A percentile compares a stretch with the other conserved stretches of the same genome.
phyloP scores from a whole-genome alignment of 2,888 invertebrate genomes.

The Leucophenga maculata region DNA sequence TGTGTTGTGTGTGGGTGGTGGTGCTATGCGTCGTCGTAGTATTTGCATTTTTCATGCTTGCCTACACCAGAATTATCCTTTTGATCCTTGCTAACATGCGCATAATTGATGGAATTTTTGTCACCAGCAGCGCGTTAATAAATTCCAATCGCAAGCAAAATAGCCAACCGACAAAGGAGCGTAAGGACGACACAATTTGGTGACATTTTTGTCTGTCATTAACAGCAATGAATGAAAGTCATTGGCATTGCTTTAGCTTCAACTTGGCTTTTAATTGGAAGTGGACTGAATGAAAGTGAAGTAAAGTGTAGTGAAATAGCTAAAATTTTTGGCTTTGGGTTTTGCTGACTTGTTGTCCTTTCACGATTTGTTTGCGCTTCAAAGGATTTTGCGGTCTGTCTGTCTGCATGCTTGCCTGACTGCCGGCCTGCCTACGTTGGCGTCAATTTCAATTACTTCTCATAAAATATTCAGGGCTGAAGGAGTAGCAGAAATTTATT shows the following conservation, averaged over 20 bases:
- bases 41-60: conserved; percentile 7
- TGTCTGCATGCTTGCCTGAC: neutral
- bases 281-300: no score
- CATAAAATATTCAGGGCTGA: no score
- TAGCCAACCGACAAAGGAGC: neutral
- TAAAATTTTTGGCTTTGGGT: neutral
- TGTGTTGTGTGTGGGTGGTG: no score
- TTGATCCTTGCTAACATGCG: conserved; percentile 23
- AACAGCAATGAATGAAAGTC: conserved; percentile 4
- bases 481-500: no score
- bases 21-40: no score
- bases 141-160: conserved; percentile 19
- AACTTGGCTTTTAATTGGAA: no score
- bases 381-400: conserved; percentile 17
- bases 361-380: neutral
- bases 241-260: neutral
- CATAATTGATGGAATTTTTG: conserved; percentile 27
- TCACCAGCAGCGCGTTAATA: conserved; percentile 26
- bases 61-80: conserved; percentile 12
- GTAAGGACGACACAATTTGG: neutral
- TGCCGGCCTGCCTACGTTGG: neutral
- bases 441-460: neutral
- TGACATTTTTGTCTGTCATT: conserved; percentile 1
- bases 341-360: neutral
- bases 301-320: no score